Base-by-base conservation (phyloP, 2,797 vertebrate genomes). In the Distichodus sexfasciatus region DNA sequence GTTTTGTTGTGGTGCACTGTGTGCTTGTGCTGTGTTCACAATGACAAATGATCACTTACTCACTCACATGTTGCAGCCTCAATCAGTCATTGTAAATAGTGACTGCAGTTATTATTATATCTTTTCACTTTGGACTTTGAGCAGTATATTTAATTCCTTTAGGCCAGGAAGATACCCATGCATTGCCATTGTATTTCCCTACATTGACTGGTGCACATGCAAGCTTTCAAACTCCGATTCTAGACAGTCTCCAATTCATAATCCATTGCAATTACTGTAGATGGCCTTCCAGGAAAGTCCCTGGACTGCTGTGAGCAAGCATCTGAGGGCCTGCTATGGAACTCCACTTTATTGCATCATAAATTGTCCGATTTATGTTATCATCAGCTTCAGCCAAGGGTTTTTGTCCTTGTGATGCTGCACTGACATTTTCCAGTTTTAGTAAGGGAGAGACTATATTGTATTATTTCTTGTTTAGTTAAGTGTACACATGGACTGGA, bases 291-390 rank as follows among this genome's bases (percentile, higher is more conserved):
- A 26, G 21, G 64, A 57, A 72, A 48, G 26, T 8, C n/a, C 31
- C 21, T 64, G 66, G 66, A 46, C 38, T 12, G 50, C 11, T 64
- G 40, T 28, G 23, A 75, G 69, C 66, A 36, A 66, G 57, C 46
- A 44, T 53, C 64, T 55, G 33, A 14, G 62, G 60, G 66, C 54
- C 50, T 47, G 59, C 48, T 51, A 40, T 59, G 47, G 33, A 70
- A 43, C 44, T 71, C 53, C 66, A 33, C 44, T 71, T 77, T 73
- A 70, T 50, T 44, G 66, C 58, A 35, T 53, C 44, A 75, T 73
- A 57, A 73, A 75, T 38, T 48, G 36, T 65, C 63, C 69, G 73
- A 75, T 66, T 62, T 69, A 44, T 73, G 61, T 64, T 50, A 59
- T 72, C 46, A 72, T 72, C 61, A 55, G 54, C 50, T 23, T 14